phyloP scores from a whole-genome alignment of 2,797 vertebrate species.

The Brachyrhaphis roseni region DNA sequence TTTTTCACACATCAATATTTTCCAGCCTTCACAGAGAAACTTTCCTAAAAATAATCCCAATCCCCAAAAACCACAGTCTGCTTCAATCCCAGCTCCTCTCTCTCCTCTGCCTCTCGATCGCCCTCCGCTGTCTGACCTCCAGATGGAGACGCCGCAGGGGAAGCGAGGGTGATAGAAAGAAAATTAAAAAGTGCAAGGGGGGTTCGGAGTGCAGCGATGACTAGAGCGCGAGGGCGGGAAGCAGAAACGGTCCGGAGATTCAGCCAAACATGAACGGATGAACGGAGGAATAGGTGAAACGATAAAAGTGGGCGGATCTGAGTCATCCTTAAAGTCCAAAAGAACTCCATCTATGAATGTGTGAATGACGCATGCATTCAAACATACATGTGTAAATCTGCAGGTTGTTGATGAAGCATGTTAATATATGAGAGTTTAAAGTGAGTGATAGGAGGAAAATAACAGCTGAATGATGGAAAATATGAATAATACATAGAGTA shows the following conservation, averaged over 20 bases:
- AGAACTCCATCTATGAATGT: slow-evolving; percentile 40
- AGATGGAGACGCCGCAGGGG: slow-evolving; percentile 84
- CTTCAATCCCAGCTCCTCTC: slow-evolving; percentile 25
- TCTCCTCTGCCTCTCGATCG: slow-evolving; percentile 53
- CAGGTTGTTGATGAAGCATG: slow-evolving; percentile 49
- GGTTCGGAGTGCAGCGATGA: slow-evolving; percentile 58
- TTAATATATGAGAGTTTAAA: slow-evolving; percentile 58
- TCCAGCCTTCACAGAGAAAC: not conserved
- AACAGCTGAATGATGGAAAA: slow-evolving; percentile 9
- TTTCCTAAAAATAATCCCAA: not conserved
- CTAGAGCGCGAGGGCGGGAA: slow-evolving; percentile 55
- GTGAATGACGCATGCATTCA: slow-evolving; percentile 43
- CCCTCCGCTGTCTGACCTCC: slow-evolving; percentile 83
- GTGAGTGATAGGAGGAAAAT: not conserved
- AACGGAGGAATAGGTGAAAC: slow-evolving; percentile 52
- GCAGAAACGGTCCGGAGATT: slow-evolving; percentile 44
- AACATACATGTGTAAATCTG: slow-evolving; percentile 20
- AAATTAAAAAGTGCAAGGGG: slow-evolving; percentile 81
- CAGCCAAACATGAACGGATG: slow-evolving; percentile 58
- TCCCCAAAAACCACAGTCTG: slow-evolving; percentile 18
- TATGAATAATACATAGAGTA: slow-evolving; percentile 55
- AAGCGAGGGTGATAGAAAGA: slow-evolving; percentile 74
- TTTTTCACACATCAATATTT: not conserved
- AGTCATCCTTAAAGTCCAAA: slow-evolving; percentile 56
- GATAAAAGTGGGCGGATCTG: slow-evolving; percentile 55